phyloP scores from a whole-genome alignment of 2,797 vertebrate genomes.

The Triplophysa bombifrons region DNA sequence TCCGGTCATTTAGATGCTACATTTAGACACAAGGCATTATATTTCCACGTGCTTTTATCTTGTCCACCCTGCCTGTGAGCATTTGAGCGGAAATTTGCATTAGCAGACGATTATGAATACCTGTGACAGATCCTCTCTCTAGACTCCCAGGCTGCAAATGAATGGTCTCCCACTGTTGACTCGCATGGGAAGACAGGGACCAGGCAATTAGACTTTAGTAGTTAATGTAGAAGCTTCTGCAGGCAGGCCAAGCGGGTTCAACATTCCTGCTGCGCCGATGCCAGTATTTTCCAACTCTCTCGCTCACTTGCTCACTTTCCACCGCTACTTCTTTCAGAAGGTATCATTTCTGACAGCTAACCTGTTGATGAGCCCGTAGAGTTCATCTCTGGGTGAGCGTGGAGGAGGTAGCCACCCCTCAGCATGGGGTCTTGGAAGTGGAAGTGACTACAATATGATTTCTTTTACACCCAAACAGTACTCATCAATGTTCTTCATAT shows the following conservation, averaged over 20 bases:
- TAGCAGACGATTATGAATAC: slow-evolving; percentile 84
- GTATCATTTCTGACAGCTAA: slow-evolving; percentile 75
- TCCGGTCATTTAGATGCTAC: slow-evolving; percentile 78
- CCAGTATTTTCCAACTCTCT: slow-evolving; percentile 69
- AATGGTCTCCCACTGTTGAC: slow-evolving; percentile 81
- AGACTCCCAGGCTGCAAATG: slow-evolving; percentile 78
- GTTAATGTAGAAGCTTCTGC: slow-evolving; percentile 82
- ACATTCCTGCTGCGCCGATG: slow-evolving; percentile 79
- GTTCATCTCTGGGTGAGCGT: slow-evolving; percentile 68
- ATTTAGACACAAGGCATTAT: slow-evolving; percentile 77
- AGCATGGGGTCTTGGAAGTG: slow-evolving; percentile 68
- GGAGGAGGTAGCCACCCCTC: slow-evolving; percentile 62
- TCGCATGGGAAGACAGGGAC: slow-evolving; percentile 78
- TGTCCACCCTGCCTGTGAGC: slow-evolving; percentile 75
- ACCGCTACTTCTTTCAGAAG: slow-evolving; percentile 62
- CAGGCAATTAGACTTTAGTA: slow-evolving; percentile 83
- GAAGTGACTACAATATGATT: slow-evolving; percentile 75
- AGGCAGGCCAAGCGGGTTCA: slow-evolving; percentile 77
- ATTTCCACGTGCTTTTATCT: slow-evolving; percentile 81
- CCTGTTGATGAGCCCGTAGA: slow-evolving; percentile 74
- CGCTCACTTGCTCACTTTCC: slow-evolving; percentile 41
- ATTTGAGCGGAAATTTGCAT: slow-evolving; percentile 78
- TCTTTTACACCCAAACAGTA: slow-evolving; percentile 74
- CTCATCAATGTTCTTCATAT: slow-evolving; percentile 32
- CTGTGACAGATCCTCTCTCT: slow-evolving; percentile 81